Conservation (phyloP, 2,888 invertebrate species). For the Mongoloraphidia duomilia region DNA sequence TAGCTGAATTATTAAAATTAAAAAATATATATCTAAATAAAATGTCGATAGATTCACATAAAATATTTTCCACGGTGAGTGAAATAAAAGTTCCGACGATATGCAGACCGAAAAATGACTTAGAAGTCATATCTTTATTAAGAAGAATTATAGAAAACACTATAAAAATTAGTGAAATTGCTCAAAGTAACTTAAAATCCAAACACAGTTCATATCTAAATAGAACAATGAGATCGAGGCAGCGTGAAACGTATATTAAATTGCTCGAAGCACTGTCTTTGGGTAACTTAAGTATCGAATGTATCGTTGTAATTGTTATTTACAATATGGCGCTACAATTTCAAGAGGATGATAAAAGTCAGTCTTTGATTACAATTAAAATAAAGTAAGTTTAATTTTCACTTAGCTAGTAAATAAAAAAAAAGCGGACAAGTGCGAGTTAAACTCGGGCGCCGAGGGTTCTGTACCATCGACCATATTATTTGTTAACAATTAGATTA, state of each 20-base stretch:
- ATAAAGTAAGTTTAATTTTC: too few species aligned
- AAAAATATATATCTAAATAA: background rate
- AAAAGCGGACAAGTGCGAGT: conserved; percentile 1
- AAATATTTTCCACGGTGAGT: background rate
- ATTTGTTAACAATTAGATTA: too few species aligned
- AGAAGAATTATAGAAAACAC: conserved; percentile 18
- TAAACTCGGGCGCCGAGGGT: too few species aligned
- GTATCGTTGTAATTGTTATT: conserved; percentile 9
- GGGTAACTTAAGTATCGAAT: background rate
- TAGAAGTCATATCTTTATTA: conserved; percentile 18
- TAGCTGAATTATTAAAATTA: conserved; percentile 1
- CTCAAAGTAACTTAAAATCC: conserved; percentile 15
- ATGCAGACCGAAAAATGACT: conserved; percentile 19
- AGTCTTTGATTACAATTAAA: background rate
- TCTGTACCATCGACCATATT: too few species aligned
- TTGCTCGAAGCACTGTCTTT: conserved; percentile 15
- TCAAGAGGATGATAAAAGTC: background rate
- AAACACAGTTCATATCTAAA: conserved; percentile 15
- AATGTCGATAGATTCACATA: too few species aligned
- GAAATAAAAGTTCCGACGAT: conserved; percentile 6
- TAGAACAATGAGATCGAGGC: conserved; percentile 19
- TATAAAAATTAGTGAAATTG: conserved; percentile 16
- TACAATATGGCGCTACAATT: background rate
- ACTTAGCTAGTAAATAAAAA: conserved; percentile 4
- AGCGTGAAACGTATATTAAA: conserved; percentile 19